Conservation (phyloP, 2,113 vertebrate genomes). For the Oreochromis tanganicae region DNA sequence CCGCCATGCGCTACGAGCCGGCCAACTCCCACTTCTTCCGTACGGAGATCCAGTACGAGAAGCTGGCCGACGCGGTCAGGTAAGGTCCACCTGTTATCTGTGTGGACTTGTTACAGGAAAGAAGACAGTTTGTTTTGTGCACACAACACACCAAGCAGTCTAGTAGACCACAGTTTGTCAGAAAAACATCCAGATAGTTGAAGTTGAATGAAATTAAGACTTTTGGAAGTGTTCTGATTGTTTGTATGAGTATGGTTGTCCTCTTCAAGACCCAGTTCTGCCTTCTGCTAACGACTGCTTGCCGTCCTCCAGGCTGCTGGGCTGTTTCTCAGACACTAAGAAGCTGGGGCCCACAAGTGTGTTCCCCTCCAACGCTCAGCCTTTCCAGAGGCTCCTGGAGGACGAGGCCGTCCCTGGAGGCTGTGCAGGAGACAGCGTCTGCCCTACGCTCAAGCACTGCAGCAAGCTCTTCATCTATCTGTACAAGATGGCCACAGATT, state of each 20-base stretch:
- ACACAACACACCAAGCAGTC: fast-evolving
- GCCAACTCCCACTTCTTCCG: slow-evolving; percentile 98
- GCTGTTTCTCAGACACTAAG: slow-evolving; percentile 92
- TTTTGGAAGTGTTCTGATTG: fast-evolving
- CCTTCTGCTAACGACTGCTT: background rate
- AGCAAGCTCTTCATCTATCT: slow-evolving; percentile 97
- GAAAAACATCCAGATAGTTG: background rate
- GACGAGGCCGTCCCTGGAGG: slow-evolving; percentile 76
- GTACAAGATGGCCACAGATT: slow-evolving; percentile 97
- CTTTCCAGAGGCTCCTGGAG: slow-evolving; percentile 92
- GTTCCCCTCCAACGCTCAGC: slow-evolving; percentile 89
- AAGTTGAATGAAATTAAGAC: background rate
- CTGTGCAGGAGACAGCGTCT: slow-evolving; percentile 78
- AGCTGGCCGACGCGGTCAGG: slow-evolving; percentile 90
- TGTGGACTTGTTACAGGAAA: background rate
- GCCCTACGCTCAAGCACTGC: slow-evolving; percentile 88
- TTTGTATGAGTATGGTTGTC: background rate
- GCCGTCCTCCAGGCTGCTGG: slow-evolving; percentile 76
- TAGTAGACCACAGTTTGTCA: fast-evolving
- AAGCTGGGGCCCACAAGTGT: slow-evolving; percentile 83
- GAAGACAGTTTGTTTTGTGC: background rate
- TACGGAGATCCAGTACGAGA: slow-evolving; percentile 98
- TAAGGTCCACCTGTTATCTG: background rate
- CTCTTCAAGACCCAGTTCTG: no score
- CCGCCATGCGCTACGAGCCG: slow-evolving; percentile 96